A percentile compares a stretch with the other conserved stretches of the same genome.
Evolutionary conservation across 2,888 invertebrate genomes (phyloP).

Genomic region (Andrena camellia): DNA sequence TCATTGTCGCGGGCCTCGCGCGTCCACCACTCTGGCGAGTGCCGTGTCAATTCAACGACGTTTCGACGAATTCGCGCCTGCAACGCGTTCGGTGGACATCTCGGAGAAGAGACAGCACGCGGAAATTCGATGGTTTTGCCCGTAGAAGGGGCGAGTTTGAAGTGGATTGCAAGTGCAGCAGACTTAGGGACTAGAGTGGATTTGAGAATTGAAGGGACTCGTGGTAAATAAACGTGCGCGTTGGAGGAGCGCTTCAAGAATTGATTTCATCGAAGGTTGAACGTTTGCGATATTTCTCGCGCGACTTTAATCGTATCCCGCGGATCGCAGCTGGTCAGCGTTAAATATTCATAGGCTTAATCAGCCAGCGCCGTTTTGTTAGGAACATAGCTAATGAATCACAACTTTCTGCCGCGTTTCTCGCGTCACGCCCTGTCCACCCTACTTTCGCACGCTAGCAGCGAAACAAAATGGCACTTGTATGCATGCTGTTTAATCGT

Average conservation of each 20-base stretch:
- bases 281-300: not conserved
- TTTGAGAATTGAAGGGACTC: no score
- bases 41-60: not conserved
- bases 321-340: not conserved
- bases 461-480: conserved; percentile 32
- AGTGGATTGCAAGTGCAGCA: no score
- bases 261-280: not conserved
- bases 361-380: not conserved
- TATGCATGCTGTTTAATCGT: conserved; percentile 36
- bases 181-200: no score
- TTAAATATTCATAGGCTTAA: conserved; percentile 48
- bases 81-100: no score
- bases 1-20: conserved; percentile 23
- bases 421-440: not conserved
- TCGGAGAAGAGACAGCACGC: no score
- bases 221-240: no score
- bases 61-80: not conserved
- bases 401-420: conserved; percentile 27
- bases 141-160: no score
- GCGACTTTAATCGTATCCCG: conserved; percentile 10
- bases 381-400: conserved; percentile 31
- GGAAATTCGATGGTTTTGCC: no score
- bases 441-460: conserved; percentile 18
- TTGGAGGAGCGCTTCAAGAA: not conserved
- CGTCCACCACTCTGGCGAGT: conserved; percentile 20